Evolutionary conservation across 2,113 vertebrate genomes (phyloP).

Genomic region (Redunca redunca): DNA sequence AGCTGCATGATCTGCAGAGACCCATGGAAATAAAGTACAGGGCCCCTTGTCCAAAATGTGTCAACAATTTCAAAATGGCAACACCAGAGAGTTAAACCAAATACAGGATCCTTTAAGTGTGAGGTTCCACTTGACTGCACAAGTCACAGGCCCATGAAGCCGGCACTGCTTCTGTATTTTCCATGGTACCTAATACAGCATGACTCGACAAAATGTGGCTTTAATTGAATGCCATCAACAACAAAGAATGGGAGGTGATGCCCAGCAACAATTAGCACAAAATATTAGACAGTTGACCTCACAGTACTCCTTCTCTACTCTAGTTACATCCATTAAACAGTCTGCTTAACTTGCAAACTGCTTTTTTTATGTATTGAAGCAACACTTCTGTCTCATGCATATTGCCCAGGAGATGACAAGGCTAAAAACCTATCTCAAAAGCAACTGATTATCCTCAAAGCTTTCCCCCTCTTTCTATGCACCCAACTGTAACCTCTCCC

Average conservation of each 20-base stretch:
- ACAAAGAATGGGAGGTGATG: not conserved
- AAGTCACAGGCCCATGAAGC: not conserved
- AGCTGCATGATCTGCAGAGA: not conserved
- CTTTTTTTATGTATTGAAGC: not conserved
- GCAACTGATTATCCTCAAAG: slow-evolving; percentile 38
- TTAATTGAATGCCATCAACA: not conserved
- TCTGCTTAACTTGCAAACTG: not conserved
- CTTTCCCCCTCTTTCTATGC: not conserved
- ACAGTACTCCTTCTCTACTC: not conserved
- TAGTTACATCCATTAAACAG: not conserved
- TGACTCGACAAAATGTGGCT: not conserved
- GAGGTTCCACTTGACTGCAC: fast-evolving
- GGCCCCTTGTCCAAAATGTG: not conserved
- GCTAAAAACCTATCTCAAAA: slow-evolving; percentile 21
- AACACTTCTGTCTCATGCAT: not conserved
- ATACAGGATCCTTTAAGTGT: not conserved
- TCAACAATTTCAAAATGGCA: not conserved
- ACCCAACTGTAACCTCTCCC: slow-evolving; percentile 18
- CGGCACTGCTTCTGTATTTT: not conserved
- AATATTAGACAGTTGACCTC: not conserved
- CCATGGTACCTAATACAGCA: not conserved
- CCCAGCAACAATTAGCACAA: not conserved
- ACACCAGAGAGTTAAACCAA: not conserved
- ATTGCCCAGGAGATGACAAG: not conserved
- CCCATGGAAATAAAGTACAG: not conserved